Percentiles rank a stretch among this genome's conserved stretches.
Conservation (phyloP, 2,113 vertebrate species). For the Bothrops jararaca region DNA sequence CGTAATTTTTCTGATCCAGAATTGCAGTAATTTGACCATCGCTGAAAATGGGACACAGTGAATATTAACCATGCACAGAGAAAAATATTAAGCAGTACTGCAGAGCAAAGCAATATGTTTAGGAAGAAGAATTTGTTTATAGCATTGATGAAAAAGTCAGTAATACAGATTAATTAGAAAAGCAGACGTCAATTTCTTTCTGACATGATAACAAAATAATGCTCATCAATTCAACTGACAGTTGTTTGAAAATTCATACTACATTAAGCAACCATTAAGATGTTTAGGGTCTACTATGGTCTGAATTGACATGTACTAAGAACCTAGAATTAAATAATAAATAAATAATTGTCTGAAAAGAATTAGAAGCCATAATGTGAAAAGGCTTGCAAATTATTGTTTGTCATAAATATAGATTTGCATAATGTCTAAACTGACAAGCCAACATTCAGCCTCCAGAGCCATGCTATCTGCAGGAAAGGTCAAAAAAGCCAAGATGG, state of each 20-base stretch:
- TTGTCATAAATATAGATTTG: background rate
- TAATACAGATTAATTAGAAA: background rate
- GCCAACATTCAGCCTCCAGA: background rate
- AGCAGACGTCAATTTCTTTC: background rate
- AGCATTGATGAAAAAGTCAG: background rate
- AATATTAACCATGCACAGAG: background rate
- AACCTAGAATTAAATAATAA: background rate
- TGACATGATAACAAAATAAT: background rate
- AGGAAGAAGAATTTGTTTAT: too few relatives aligned
- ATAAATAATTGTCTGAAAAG: background rate
- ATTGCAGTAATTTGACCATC: slow-evolving; percentile 98
- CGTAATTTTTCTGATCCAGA: slow-evolving; percentile 98
- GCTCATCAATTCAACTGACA: background rate
- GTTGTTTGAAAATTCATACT: background rate
- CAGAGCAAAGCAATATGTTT: background rate
- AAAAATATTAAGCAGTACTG: background rate
- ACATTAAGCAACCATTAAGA: background rate
- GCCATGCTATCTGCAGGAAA: background rate
- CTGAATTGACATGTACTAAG: background rate
- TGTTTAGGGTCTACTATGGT: background rate
- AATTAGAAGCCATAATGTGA: background rate
- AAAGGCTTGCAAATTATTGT: background rate
- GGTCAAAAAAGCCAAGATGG: background rate
- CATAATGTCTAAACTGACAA: background rate
- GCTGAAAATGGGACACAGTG: slow-evolving; percentile 57